phyloP scores from a whole-genome alignment of 1,140 invertebrate genomes.

The Sipha flava region DNA sequence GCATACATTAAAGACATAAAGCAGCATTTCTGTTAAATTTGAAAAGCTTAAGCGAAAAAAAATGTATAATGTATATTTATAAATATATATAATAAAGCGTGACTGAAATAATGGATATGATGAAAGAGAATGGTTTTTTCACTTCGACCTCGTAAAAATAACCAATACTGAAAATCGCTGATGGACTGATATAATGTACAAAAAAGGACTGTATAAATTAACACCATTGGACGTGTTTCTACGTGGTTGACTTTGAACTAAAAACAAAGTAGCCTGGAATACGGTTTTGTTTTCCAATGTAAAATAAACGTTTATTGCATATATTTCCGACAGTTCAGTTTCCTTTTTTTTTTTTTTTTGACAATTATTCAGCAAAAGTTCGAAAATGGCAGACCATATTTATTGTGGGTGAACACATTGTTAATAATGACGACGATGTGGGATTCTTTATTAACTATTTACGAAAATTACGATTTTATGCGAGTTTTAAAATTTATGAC shows the following conservation, averaged over 20 bases:
- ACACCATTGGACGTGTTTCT: neutral
- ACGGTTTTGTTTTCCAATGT: neutral
- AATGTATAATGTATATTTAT: too few relatives aligned
- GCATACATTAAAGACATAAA: neutral
- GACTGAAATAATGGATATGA: too few relatives aligned
- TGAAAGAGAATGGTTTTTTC: too few relatives aligned
- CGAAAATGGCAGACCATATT: neutral
- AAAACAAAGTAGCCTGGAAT: neutral
- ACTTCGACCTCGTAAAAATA: neutral
- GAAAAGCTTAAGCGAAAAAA: neutral
- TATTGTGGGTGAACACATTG: neutral
- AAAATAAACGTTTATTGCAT: neutral
- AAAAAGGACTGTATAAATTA: neutral
- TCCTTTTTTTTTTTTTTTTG: neutral
- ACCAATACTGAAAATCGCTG: neutral
- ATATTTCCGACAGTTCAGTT: neutral
- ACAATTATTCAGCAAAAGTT: neutral
- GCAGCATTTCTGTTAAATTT: neutral
- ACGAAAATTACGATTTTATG: neutral
- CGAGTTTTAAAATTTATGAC: neutral
- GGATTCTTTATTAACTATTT: neutral
- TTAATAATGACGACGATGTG: neutral
- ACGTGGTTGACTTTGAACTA: neutral
- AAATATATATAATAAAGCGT: too few relatives aligned
- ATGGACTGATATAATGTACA: neutral